phyloP scores from a whole-genome alignment of 2,797 vertebrate genomes.

The Simalia tracyae region DNA sequence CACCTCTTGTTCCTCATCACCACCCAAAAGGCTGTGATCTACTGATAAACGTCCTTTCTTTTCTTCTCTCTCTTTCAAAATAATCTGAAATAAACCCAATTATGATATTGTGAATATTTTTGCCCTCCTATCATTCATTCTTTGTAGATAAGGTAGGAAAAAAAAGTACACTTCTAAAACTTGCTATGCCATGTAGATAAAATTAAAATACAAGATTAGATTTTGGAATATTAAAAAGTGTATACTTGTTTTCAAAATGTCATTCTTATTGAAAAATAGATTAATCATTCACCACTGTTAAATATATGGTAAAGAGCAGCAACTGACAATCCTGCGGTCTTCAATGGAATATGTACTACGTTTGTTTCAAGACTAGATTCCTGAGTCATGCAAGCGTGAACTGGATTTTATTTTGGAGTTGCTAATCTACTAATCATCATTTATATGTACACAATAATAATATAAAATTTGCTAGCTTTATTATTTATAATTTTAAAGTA shows the following conservation, averaged over 20 bases:
- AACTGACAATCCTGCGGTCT: neutral
- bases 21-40: constrained; percentile 80
- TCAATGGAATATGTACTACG: neutral
- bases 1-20: constrained; percentile 85
- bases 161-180: neutral
- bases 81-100: constrained; percentile 80
- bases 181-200: neutral
- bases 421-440: neutral
- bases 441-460: neutral
- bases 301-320: neutral
- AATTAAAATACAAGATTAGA: neutral
- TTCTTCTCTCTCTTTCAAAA: constrained; percentile 96
- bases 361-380: neutral
- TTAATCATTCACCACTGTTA: no score
- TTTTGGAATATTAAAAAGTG: neutral
- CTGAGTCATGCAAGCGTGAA: no score
- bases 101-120: neutral
- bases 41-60: constrained; percentile 89
- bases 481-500: no score
- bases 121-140: no score
- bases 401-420: no score
- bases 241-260: neutral
- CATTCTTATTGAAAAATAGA: neutral
- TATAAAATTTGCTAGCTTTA: no score
- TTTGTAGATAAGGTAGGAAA: neutral